These are phyloP conservation scores for Alligator sinensis DNA, from an alignment of 2,113 vertebrate species.

Conservation along the genomic window DNA sequence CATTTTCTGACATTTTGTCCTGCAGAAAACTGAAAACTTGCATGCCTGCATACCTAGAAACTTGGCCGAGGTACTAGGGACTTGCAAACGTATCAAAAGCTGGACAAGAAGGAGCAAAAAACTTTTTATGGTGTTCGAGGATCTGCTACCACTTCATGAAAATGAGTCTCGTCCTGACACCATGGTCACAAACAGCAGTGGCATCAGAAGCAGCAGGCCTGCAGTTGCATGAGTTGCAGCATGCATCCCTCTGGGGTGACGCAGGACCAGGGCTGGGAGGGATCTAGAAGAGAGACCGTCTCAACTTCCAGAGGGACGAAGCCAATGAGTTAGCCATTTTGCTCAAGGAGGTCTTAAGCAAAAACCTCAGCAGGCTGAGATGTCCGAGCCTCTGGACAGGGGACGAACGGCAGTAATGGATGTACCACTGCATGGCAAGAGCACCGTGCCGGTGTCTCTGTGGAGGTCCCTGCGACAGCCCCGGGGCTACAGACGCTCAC, in stretches of 20 bases:
- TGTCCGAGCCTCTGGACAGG: not conserved
- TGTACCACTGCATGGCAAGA: not conserved
- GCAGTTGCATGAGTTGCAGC: not conserved
- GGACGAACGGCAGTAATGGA: not conserved
- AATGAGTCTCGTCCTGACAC: not conserved
- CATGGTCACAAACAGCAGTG: not conserved
- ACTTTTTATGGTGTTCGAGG: not conserved
- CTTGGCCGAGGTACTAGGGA: not conserved
- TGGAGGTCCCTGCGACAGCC: too few relatives aligned
- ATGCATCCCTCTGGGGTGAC: not conserved
- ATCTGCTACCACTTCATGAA: not conserved
- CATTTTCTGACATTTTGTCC: not conserved
- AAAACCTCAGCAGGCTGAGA: not conserved
- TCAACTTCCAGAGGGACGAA: not conserved
- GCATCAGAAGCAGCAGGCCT: constrained; percentile 71
- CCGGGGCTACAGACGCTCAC: not conserved
- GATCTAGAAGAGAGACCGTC: too few relatives aligned
- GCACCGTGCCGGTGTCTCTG: not conserved
- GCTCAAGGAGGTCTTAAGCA: not conserved
- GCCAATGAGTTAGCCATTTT: not conserved
- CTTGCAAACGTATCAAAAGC: not conserved
- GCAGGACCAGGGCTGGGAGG: accelerated
- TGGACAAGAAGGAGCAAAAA: not conserved
- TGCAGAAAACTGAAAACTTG: accelerated
- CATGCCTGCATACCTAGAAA: not conserved